A percentile compares a stretch with the other conserved stretches of the same genome.
Evolutionary conservation across 2,888 invertebrate species (phyloP).

Genomic region (Pristionchus exspectatus): DNA sequence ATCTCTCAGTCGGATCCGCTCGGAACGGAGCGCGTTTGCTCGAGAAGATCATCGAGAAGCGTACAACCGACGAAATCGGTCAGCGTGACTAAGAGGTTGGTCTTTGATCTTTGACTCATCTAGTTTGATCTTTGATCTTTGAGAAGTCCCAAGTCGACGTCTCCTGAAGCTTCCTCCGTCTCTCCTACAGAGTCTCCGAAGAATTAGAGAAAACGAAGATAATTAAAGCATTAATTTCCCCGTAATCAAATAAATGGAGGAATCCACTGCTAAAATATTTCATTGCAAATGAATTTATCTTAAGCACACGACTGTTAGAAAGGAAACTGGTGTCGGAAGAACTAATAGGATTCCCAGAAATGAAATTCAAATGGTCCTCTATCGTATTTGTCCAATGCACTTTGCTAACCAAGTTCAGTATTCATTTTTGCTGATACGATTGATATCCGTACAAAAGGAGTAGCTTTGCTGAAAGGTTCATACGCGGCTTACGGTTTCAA

Average conservation of each 20-base stretch:
- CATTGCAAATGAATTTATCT: not conserved
- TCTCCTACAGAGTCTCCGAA: not conserved
- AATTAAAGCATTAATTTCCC: conserved; percentile 1
- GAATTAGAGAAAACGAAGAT: not conserved
- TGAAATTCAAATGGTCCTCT: no score
- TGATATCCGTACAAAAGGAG: no score
- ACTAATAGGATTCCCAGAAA: no score
- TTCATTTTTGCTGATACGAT: no score
- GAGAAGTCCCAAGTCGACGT: not conserved
- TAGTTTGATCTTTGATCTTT: not conserved
- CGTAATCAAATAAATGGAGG: conserved; percentile 32
- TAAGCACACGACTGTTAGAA: not conserved
- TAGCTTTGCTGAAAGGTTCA: no score
- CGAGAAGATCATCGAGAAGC: conserved; percentile 26
- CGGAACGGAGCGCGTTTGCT: not conserved
- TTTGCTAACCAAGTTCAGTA: no score
- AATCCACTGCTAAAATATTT: conserved; percentile 6
- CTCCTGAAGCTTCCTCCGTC: not conserved
- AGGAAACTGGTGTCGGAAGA: no score
- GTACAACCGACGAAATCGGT: not conserved
- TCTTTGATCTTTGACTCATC: not conserved
- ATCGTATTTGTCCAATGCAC: no score
- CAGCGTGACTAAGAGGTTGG: not conserved
- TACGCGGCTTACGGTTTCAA: not conserved
- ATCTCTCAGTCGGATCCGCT: not conserved